These are phyloP conservation scores for Osmerus mordax DNA, from an alignment of 2,113 vertebrate genomes.

Conservation along the genomic window DNA sequence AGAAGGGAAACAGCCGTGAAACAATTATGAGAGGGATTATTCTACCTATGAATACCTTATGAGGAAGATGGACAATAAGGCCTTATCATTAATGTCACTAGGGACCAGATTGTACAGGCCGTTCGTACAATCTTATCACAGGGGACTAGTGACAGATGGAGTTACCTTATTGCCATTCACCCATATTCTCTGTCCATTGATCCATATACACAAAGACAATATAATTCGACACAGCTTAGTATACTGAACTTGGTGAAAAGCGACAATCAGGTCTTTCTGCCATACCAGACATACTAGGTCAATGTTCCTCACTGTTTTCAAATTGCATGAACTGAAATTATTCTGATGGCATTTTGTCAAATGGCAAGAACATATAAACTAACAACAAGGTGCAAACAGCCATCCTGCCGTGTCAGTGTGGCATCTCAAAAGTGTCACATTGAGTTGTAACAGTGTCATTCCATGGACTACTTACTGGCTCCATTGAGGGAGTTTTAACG, in stretches of 20 bases:
- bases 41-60: conserved; percentile 66
- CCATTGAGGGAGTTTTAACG: conserved; percentile 40
- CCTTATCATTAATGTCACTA: conserved; percentile 40
- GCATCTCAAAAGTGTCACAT: conserved; percentile 22
- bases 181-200: background rate
- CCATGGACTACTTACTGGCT: conserved; percentile 33
- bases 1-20: conserved; percentile 49
- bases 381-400: no score
- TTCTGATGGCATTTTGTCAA: background rate
- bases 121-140: background rate
- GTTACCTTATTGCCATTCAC: conserved; percentile 8
- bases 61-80: conserved; percentile 52
- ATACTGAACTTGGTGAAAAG: background rate
- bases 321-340: no score
- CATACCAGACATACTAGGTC: background rate
- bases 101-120: conserved; percentile 18
- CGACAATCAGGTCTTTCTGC: background rate
- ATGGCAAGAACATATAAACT: background rate
- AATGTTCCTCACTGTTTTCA: no score
- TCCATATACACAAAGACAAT: background rate
- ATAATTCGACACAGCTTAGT: background rate
- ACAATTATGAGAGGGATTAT: conserved; percentile 60
- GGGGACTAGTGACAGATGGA: background rate
- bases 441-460: conserved; percentile 46
- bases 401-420: background rate